A percentile compares a stretch with the other conserved stretches of the same genome.
phyloP scores from a whole-genome alignment of 2,113 vertebrate species.

The Heterotis niloticus region DNA sequence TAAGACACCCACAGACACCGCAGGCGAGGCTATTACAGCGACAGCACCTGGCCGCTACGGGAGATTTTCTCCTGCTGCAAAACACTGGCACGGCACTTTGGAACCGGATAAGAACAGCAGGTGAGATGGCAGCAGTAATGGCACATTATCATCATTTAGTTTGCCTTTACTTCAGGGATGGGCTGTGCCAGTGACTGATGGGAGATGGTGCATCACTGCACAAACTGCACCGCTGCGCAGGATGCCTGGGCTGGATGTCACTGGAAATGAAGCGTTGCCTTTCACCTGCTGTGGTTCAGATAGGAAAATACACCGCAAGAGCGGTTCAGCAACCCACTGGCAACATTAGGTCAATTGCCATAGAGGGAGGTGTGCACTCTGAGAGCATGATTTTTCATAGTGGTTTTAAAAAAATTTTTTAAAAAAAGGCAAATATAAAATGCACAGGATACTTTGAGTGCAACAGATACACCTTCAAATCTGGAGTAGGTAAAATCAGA shows the following conservation, averaged over 20 bases:
- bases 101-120: neutral
- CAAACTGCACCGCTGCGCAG: neutral
- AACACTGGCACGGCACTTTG: neutral
- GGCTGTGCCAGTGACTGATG: neutral
- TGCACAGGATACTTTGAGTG: neutral
- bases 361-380: neutral
- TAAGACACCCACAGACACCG: neutral
- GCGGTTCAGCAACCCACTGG: neutral
- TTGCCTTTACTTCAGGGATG: neutral
- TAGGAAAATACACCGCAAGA: neutral
- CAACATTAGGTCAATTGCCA: neutral
- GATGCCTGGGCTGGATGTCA: neutral
- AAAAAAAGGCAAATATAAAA: neutral
- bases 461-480: too few species aligned
- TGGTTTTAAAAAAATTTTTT: neutral
- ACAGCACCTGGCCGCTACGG: neutral
- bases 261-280: neutral
- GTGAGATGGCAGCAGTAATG: neutral
- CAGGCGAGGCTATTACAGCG: conserved; percentile 4
- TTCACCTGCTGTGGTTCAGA: neutral
- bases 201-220: neutral
- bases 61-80: neutral
- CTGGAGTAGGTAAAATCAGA: neutral
- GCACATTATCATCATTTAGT: conserved; percentile 4
- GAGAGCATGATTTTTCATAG: too few species aligned